A percentile compares a stretch with the other conserved stretches of the same genome.
Conservation (phyloP, 2,888 invertebrate genomes). For the Drosophila acutilabella region DNA sequence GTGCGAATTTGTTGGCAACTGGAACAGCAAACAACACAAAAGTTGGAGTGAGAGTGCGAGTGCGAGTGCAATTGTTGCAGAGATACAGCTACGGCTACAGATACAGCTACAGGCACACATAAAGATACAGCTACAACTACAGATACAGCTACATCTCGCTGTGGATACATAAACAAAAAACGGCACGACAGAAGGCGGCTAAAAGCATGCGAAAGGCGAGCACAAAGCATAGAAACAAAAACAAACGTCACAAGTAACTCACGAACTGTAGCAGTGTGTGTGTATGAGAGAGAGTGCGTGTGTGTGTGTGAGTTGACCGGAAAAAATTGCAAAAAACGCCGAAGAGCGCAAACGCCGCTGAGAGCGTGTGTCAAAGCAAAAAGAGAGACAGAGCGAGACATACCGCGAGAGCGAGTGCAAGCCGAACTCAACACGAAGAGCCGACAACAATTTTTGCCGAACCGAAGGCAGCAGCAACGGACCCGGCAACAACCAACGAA, state of each 20-base stretch:
- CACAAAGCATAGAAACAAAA: slow-evolving; percentile 78
- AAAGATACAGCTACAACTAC: slow-evolving; percentile 19
- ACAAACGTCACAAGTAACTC: slow-evolving; percentile 65
- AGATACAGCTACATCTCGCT: slow-evolving; percentile 12
- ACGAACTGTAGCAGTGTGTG: slow-evolving; percentile 18
- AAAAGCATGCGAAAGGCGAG: slow-evolving; percentile 76
- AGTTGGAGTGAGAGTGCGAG: slow-evolving; percentile 34
- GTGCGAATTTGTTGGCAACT: slow-evolving; percentile 33
- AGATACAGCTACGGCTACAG: slow-evolving; percentile 35
- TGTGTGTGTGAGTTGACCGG: slow-evolving; percentile 44
- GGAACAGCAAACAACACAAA: slow-evolving; percentile 11
- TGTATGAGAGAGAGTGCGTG: background rate
- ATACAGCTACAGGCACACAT: background rate
- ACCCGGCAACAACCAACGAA: slow-evolving; percentile 64
- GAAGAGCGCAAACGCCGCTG: slow-evolving; percentile 52
- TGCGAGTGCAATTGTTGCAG: slow-evolving; percentile 45
- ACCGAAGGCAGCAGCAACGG: slow-evolving; percentile 37
- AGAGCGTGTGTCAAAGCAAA: background rate
- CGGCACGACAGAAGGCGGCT: slow-evolving; percentile 36
- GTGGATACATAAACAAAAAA: slow-evolving; percentile 71
- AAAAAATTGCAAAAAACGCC: slow-evolving; percentile 46
- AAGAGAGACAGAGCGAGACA: slow-evolving; percentile 4
- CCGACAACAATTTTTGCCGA: slow-evolving; percentile 26
- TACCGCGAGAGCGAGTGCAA: slow-evolving; percentile 12
- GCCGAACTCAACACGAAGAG: slow-evolving; percentile 39